phyloP scores from a whole-genome alignment of 2,888 invertebrate species.

The Temnothorax unifasciatus region DNA sequence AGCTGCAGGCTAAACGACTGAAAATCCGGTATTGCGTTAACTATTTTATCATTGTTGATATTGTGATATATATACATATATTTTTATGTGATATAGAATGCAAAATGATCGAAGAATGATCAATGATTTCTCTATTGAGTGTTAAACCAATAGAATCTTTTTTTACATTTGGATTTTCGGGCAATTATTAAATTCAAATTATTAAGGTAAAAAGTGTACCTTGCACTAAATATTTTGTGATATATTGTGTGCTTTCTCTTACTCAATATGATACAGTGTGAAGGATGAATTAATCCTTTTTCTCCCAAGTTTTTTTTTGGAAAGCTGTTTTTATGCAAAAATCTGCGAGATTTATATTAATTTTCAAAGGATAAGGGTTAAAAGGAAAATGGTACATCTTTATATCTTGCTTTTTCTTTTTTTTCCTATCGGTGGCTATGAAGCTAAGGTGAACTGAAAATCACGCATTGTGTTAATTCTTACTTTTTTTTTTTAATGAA shows the following conservation, averaged over 20 bases:
- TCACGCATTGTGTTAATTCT: neutral
- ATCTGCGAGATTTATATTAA: neutral
- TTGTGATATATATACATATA: slow-evolving; percentile 18
- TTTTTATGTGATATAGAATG: slow-evolving; percentile 4
- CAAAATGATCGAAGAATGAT: neutral
- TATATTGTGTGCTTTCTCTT: neutral
- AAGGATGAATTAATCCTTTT: neutral
- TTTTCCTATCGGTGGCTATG: neutral
- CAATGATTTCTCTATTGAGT: neutral
- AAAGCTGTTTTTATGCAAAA: neutral
- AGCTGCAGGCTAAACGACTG: slow-evolving; percentile 37
- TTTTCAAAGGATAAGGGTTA: neutral
- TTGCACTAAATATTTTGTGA: slow-evolving; percentile 18
- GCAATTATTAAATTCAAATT: neutral
- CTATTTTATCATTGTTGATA: slow-evolving; percentile 45
- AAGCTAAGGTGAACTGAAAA: neutral
- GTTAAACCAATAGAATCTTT: slow-evolving; percentile 8
- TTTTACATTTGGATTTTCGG: neutral
- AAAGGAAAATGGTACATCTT: neutral
- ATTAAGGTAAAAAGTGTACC: slow-evolving; percentile 3
- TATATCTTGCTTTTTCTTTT: neutral
- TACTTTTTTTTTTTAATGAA: neutral
- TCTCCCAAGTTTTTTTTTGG: neutral
- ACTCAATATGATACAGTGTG: neutral
- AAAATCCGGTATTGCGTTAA: slow-evolving; percentile 26